Percentiles rank a stretch among this genome's conserved stretches.
Evolutionary conservation across 1,140 invertebrate species (phyloP).

Genomic region (Drosophila busckii): DNA sequence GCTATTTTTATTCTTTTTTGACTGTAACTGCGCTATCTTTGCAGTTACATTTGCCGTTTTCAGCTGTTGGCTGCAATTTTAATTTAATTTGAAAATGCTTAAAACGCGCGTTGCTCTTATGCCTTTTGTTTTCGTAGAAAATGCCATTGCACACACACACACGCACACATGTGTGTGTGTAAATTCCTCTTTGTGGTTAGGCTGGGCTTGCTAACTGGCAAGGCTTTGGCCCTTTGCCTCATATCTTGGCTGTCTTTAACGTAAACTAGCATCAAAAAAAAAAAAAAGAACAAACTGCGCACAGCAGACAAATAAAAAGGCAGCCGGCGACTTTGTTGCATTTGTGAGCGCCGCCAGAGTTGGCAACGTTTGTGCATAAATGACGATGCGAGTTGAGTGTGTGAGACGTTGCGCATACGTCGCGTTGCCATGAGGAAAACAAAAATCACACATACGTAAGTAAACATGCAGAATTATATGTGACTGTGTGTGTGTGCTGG

Average conservation of each 20-base stretch:
- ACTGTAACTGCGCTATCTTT: conserved; percentile 7
- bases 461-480: conserved; percentile 69
- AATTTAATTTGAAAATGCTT: conserved; percentile 72
- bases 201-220: conserved; percentile 30
- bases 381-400: conserved; percentile 45
- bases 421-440: conserved; percentile 35
- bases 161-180: conserved; percentile 14
- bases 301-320: conserved; percentile 47
- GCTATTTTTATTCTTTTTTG: background rate
- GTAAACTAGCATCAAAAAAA: conserved; percentile 1
- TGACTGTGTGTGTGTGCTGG: conserved; percentile 10
- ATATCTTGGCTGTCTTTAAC: background rate
- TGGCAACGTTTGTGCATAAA: conserved; percentile 75
- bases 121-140: conserved; percentile 30
- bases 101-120: conserved; percentile 53
- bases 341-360: conserved; percentile 51
- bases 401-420: conserved; percentile 59
- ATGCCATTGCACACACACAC: conserved; percentile 24
- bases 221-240: background rate
- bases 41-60: conserved; percentile 26
- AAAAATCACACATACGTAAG: conserved; percentile 51
- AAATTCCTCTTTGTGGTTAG: conserved; percentile 38
- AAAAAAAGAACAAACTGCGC: conserved; percentile 25
- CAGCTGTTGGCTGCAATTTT: conserved; percentile 51
- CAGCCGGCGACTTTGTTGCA: conserved; percentile 55